Evolutionary conservation across 2,797 vertebrate genomes (phyloP).

Genomic region (Apodemus agrarius): DNA sequence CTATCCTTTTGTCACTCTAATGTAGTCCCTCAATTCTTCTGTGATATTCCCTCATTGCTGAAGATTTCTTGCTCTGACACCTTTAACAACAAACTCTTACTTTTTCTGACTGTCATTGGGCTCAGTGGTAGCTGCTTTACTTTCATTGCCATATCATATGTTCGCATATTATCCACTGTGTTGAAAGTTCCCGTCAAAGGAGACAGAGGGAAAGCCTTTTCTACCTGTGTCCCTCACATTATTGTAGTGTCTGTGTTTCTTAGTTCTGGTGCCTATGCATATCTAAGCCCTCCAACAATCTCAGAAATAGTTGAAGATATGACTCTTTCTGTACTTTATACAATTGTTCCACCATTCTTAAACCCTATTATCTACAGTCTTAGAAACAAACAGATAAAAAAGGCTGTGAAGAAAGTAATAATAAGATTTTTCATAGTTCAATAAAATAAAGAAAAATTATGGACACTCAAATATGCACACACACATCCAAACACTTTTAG

Average conservation of each 20-base stretch:
- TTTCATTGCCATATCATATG: background rate
- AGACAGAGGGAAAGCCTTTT: constrained; percentile 51
- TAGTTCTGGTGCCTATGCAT: background rate
- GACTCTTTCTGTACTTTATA: constrained; percentile 43
- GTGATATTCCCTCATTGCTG: background rate
- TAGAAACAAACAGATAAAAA: constrained; percentile 10
- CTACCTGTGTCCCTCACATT: constrained; percentile 57
- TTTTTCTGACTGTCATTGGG: background rate
- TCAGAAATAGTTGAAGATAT: background rate
- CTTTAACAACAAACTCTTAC: background rate
- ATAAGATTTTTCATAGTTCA: background rate
- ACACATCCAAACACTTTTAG: background rate
- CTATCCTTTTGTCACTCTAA: constrained; percentile 27
- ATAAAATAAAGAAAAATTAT: background rate
- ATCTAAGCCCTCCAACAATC: background rate
- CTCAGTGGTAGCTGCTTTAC: background rate
- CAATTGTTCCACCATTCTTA: background rate
- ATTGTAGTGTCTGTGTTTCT: constrained; percentile 43
- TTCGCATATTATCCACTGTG: background rate
- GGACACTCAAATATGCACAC: background rate
- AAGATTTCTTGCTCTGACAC: background rate
- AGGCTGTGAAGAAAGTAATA: background rate
- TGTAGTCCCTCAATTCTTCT: constrained; percentile 57
- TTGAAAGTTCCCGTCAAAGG: background rate
- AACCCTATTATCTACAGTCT: constrained; percentile 2